phyloP scores from a whole-genome alignment of 2,797 vertebrate genomes.

The Anableps anableps region DNA sequence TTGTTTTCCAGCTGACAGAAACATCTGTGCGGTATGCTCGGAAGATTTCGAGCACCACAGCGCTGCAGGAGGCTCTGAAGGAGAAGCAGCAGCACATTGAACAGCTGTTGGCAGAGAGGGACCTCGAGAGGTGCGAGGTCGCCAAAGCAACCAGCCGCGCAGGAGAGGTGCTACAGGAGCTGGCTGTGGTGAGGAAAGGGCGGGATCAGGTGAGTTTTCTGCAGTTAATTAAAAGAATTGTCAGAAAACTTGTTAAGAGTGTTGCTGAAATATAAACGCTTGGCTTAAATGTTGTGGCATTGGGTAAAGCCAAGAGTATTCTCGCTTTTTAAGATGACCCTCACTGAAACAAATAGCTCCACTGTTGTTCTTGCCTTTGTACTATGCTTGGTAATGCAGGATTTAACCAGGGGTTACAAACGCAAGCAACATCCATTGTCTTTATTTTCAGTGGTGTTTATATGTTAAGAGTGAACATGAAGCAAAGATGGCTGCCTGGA shows the following conservation, averaged over 20 bases:
- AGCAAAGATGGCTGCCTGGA: not conserved
- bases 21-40: constrained; percentile 94
- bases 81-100: constrained; percentile 99
- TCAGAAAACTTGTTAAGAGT: not conserved
- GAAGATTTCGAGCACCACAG: constrained; percentile 97
- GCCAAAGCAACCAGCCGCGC: constrained; percentile 96
- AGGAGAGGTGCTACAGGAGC: constrained; percentile 93
- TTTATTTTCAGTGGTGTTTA: not conserved
- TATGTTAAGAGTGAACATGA: not conserved
- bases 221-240: not conserved
- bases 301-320: no score
- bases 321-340: no score
- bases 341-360: not conserved
- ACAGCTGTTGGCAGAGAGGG: constrained; percentile 93
- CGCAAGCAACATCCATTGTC: not conserved
- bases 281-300: no score
- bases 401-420: not conserved
- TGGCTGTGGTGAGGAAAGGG: constrained; percentile 87
- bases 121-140: constrained; percentile 93
- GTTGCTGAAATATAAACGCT: not conserved
- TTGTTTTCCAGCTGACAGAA: constrained; percentile 89
- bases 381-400: not conserved
- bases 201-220: constrained; percentile 88
- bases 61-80: constrained; percentile 96
- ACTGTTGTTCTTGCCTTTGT: not conserved